Evolutionary conservation across 2,797 vertebrate species (phyloP).

Genomic region (Hemitrygon akajei): DNA sequence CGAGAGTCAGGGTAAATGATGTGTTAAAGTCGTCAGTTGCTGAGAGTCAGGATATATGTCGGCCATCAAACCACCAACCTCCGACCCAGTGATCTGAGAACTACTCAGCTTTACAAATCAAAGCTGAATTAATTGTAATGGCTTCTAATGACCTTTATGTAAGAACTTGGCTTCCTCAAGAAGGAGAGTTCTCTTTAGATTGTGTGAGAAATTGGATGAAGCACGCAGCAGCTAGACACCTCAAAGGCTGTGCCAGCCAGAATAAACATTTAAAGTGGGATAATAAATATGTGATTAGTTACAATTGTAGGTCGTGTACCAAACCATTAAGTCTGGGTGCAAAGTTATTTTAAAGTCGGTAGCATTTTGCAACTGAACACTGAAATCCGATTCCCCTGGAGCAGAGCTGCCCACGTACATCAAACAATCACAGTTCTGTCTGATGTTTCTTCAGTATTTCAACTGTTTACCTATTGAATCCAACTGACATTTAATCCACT

Average conservation of each 20-base stretch:
- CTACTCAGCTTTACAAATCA: neutral
- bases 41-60: too few relatives aligned
- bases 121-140: neutral
- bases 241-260: neutral
- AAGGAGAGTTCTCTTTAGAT: neutral
- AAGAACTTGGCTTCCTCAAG: neutral
- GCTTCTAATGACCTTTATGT: neutral
- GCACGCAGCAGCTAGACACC: neutral
- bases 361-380: neutral
- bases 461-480: conserved; percentile 2
- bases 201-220: neutral
- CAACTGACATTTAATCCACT: conserved; percentile 19
- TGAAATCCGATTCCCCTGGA: neutral
- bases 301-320: neutral
- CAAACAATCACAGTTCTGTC: conserved; percentile 12
- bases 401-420: neutral
- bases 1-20: neutral
- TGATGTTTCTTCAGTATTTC: neutral
- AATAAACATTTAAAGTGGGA: neutral
- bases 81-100: neutral
- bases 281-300: neutral
- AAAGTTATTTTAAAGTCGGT: neutral
- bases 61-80: neutral
- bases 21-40: neutral
- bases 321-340: neutral